A percentile compares a stretch with the other conserved stretches of the same genome.
These are phyloP conservation scores for Periophthalmus magnuspinnatus DNA, from an alignment of 2,797 vertebrate species.

Conservation along the genomic window DNA sequence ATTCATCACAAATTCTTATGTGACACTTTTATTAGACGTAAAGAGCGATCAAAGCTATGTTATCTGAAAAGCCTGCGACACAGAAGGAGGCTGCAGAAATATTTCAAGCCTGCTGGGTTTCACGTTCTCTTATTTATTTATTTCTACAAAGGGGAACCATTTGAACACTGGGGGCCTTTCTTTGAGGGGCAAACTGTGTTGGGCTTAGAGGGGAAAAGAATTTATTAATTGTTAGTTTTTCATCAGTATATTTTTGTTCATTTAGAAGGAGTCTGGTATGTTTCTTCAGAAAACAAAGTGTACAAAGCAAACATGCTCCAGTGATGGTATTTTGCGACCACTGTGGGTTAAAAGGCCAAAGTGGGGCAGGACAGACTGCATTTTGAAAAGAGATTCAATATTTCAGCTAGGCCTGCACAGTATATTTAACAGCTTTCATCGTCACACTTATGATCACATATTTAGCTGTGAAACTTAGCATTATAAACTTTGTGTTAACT, in stretches of 20 bases:
- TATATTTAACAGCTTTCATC: constrained; percentile 1
- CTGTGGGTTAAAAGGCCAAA: constrained; percentile 10
- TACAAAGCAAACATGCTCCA: constrained; percentile 7
- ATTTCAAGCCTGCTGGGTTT: constrained; percentile 12
- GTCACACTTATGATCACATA: background rate
- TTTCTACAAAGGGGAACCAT: background rate
- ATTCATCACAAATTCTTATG: constrained; percentile 30
- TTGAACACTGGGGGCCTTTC: background rate
- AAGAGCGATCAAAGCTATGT: constrained; percentile 30
- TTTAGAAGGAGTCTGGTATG: constrained; percentile 18
- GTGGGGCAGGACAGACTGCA: constrained; percentile 1
- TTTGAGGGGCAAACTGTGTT: constrained; percentile 8
- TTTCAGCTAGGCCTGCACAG: background rate
- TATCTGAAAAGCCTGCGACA: constrained; percentile 25
- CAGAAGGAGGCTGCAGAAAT: constrained; percentile 8
- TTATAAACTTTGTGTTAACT: background rate
- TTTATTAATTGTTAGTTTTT: constrained; percentile 13
- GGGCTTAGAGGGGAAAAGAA: background rate
- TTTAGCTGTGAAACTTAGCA: background rate
- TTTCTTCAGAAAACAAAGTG: constrained; percentile 13
- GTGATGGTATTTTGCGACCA: background rate
- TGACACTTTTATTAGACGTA: constrained; percentile 44
- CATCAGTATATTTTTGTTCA: constrained; percentile 15
- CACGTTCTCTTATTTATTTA: constrained; percentile 10
- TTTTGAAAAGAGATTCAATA: background rate